A percentile compares a stretch with the other conserved stretches of the same genome.
Evolutionary conservation across 2,113 vertebrate species (phyloP).

Genomic region (Symphodus melops): DNA sequence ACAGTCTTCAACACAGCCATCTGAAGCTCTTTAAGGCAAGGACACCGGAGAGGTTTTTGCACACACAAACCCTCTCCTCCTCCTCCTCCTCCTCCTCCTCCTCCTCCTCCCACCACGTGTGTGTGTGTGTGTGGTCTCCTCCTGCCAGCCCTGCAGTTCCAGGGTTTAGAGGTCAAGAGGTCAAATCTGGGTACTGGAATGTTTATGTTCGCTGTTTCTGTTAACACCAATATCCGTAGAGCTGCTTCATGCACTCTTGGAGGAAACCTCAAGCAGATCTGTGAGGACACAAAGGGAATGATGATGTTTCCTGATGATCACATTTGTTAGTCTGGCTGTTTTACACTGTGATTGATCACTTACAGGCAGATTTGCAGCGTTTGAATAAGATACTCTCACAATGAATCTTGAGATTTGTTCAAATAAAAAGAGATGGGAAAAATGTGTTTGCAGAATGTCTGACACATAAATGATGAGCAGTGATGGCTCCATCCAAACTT

Average conservation of each 20-base stretch:
- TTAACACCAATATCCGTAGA: constrained; percentile 56
- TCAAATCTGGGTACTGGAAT: constrained; percentile 71
- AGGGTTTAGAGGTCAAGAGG: constrained; percentile 66
- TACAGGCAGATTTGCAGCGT: neutral
- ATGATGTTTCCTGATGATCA: constrained; percentile 2
- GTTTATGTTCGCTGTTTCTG: constrained; percentile 69
- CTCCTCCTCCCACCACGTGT: constrained; percentile 36
- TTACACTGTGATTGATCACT: constrained; percentile 4
- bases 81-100: neutral
- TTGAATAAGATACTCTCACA: neutral
- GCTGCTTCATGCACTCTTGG: neutral
- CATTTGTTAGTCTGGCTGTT: constrained; percentile 14
- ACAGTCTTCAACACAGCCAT: constrained; percentile 31
- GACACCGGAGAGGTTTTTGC: constrained; percentile 55
- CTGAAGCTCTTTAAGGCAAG: constrained; percentile 54
- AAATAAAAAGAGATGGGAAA: constrained; percentile 4
- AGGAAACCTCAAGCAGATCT: constrained; percentile 2
- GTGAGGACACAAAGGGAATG: neutral
- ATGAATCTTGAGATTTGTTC: constrained; percentile 16
- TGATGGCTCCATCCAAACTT: neutral
- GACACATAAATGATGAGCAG: neutral
- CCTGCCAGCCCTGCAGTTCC: constrained; percentile 47
- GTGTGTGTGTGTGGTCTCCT: constrained; percentile 72
- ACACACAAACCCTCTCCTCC: constrained; percentile 2
- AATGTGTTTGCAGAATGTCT: neutral